phyloP scores from a whole-genome alignment of 2,113 vertebrate genomes.

The Toxotes jaculatrix region DNA sequence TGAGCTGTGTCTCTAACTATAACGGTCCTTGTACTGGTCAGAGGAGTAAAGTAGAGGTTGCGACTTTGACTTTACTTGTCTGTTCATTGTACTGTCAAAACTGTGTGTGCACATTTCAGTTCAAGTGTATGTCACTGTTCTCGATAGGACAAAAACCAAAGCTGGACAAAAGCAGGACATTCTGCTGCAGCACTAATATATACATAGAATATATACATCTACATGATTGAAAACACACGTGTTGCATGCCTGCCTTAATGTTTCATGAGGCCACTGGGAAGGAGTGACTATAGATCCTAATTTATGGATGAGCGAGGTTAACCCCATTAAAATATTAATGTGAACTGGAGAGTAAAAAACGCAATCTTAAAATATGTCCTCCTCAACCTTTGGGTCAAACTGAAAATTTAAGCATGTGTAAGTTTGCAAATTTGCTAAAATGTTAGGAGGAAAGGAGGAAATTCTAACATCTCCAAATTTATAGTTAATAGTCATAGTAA shows the following conservation, averaged over 20 bases:
- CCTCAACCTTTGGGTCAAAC: slow-evolving; percentile 14
- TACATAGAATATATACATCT: not conserved
- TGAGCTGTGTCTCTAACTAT: slow-evolving; percentile 63
- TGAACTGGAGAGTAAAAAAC: slow-evolving; percentile 20
- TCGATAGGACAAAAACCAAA: slow-evolving; percentile 24
- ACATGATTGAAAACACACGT: slow-evolving; percentile 28
- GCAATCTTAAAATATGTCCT: slow-evolving; percentile 29
- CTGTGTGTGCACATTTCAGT: slow-evolving; percentile 35
- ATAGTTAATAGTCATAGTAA: not conserved
- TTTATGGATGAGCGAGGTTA: slow-evolving; percentile 63
- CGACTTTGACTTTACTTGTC: slow-evolving; percentile 69
- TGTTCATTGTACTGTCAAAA: slow-evolving; percentile 59
- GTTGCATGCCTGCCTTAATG: slow-evolving; percentile 50
- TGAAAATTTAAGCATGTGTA: slow-evolving; percentile 28
- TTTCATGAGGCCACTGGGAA: slow-evolving; percentile 40
- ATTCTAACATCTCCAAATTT: not conserved
- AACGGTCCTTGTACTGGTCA: slow-evolving; percentile 39
- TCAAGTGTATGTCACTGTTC: slow-evolving; percentile 32
- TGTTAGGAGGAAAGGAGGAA: slow-evolving; percentile 14
- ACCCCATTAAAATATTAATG: slow-evolving; percentile 59
- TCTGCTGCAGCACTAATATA: slow-evolving; percentile 11
- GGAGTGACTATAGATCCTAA: slow-evolving; percentile 43
- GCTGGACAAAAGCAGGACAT: slow-evolving; percentile 2
- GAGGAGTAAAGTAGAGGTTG: slow-evolving; percentile 52
- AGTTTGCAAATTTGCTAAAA: slow-evolving; percentile 24